Conservation (phyloP, 2,797 vertebrate species). For the Rhinophrynus dorsalis region DNA sequence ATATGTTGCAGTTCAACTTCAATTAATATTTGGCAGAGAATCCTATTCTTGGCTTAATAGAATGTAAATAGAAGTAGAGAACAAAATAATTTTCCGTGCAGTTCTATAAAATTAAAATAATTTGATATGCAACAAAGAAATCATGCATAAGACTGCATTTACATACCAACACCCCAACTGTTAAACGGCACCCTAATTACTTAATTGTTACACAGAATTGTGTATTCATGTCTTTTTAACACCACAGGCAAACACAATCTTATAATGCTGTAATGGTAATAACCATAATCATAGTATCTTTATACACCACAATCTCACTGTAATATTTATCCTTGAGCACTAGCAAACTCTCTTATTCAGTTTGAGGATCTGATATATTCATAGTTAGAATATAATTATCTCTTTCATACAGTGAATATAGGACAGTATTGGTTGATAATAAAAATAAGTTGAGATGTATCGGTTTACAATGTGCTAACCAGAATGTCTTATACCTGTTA, state of each 20-base stretch:
- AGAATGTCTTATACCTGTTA: too few relatives aligned
- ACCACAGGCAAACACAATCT: conserved; percentile 20
- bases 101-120: conserved; percentile 47
- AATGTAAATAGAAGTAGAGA: conserved; percentile 45
- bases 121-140: conserved; percentile 44
- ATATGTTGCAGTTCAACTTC: conserved; percentile 45
- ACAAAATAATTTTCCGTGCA: conserved; percentile 38
- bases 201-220: conserved; percentile 43
- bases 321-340: too few relatives aligned
- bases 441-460: too few relatives aligned
- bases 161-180: conserved; percentile 40
- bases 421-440: too few relatives aligned
- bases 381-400: too few relatives aligned
- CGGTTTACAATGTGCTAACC: too few relatives aligned
- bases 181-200: conserved; percentile 48
- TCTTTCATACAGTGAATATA: too few relatives aligned
- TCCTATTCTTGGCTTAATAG: conserved; percentile 46
- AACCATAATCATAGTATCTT: too few relatives aligned
- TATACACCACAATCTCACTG: too few relatives aligned
- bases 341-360: too few relatives aligned
- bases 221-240: conserved; percentile 31
- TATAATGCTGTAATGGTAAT: too few relatives aligned
- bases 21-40: conserved; percentile 47
- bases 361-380: too few relatives aligned
- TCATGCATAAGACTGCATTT: conserved; percentile 33